A percentile compares a stretch with the other conserved stretches of the same genome.
phyloP scores from a whole-genome alignment of 2,797 vertebrate genomes.

The Pseudomugil gertrudae region DNA sequence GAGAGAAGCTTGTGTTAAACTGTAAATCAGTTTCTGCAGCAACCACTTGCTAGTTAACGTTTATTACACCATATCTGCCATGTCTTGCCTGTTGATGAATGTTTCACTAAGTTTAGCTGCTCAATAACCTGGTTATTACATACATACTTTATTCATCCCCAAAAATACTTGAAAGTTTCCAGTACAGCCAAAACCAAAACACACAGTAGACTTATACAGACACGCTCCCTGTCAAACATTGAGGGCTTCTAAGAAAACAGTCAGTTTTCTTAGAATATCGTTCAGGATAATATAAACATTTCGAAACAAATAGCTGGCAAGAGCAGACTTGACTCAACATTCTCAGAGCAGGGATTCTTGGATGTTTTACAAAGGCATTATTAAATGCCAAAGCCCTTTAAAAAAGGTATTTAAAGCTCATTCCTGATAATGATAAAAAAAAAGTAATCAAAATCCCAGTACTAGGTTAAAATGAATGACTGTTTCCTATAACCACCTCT shows the following conservation, averaged over 20 bases:
- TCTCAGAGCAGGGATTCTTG: neutral
- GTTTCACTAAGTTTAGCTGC: slow-evolving; percentile 39
- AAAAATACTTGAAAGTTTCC: too few relatives aligned
- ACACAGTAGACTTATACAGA: too few relatives aligned
- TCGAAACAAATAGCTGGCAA: slow-evolving; percentile 21
- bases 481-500: neutral
- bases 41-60: slow-evolving; percentile 18
- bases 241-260: slow-evolving; percentile 30
- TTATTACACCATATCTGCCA: slow-evolving; percentile 32
- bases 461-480: neutral
- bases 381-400: slow-evolving; percentile 1
- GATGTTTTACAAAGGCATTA: neutral
- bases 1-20: slow-evolving; percentile 20
- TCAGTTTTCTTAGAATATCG: neutral
- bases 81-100: slow-evolving; percentile 35
- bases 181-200: too few relatives aligned
- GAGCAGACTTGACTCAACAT: slow-evolving; percentile 48
- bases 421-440: slow-evolving; percentile 3
- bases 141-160: too few relatives aligned
- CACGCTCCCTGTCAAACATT: slow-evolving; percentile 9
- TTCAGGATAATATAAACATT: neutral
- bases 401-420: neutral
- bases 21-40: slow-evolving; percentile 31
- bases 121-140: slow-evolving; percentile 20
- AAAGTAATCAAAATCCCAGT: neutral